Evolutionary conservation across 2,888 invertebrate species (phyloP).

Genomic region (Zaprionus bogoriensis): DNA sequence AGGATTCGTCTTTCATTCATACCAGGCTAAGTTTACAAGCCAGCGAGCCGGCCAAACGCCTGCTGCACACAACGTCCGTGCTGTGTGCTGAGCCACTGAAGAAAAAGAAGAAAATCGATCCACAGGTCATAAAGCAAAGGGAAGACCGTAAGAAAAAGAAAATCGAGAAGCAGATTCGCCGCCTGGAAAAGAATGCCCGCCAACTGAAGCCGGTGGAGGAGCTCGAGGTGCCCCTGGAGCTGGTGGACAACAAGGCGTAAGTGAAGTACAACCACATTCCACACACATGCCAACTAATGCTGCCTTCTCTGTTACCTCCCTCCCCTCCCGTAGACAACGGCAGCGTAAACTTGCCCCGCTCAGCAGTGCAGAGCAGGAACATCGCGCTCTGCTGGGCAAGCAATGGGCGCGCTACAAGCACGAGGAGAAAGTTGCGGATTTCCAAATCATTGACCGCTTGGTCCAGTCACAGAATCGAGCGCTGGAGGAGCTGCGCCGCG

Average conservation of each 20-base stretch:
- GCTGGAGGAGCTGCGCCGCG: conserved; percentile 89
- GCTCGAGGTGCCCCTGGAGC: conserved; percentile 88
- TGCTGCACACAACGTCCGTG: conserved; percentile 74
- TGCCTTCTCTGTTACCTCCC: background rate
- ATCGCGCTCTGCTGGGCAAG: conserved; percentile 87
- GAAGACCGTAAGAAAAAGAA: conserved; percentile 92
- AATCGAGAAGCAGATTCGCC: conserved; percentile 93
- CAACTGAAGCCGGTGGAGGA: conserved; percentile 96
- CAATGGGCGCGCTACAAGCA: conserved; percentile 90
- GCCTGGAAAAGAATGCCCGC: conserved; percentile 90
- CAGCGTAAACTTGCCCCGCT: conserved; percentile 84
- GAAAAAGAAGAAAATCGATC: conserved; percentile 94
- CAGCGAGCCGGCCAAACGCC: conserved; percentile 32
- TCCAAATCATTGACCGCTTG: conserved; percentile 88
- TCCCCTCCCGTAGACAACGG: conserved; percentile 82
- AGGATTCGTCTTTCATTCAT: conserved; percentile 35
- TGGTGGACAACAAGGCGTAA: conserved; percentile 82
- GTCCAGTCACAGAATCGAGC: conserved; percentile 89
- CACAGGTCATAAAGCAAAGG: conserved; percentile 89
- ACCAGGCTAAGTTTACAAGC: conserved; percentile 53
- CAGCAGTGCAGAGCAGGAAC: conserved; percentile 86
- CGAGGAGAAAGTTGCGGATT: conserved; percentile 86
- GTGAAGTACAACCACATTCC: conserved; percentile 39
- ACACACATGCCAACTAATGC: background rate
- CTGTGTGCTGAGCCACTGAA: conserved; percentile 91